phyloP scores from a whole-genome alignment of 2,888 invertebrate genomes.

The Dasysyrphus tricinctus region DNA sequence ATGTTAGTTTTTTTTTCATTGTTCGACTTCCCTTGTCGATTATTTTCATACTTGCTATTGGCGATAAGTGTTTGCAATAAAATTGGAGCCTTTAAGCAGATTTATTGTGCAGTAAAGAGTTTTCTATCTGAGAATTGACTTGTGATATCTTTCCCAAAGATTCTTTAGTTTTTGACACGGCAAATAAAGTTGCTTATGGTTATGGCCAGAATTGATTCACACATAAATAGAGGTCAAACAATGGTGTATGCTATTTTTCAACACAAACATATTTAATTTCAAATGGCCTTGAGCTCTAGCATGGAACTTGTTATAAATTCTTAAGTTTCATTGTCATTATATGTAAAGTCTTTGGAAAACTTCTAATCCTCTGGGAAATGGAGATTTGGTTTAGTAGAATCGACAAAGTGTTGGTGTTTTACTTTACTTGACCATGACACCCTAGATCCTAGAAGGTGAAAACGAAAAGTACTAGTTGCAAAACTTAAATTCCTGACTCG shows the following conservation, averaged over 20 bases:
- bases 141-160: conserved; percentile 8
- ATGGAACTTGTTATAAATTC: too few relatives aligned
- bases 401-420: too few relatives aligned
- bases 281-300: too few relatives aligned
- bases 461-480: not conserved
- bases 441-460: too few relatives aligned
- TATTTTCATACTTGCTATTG: not conserved
- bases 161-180: not conserved
- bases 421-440: too few relatives aligned
- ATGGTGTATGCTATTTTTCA: too few relatives aligned
- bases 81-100: conserved; percentile 3
- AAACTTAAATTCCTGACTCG: not conserved
- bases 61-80: conserved; percentile 13
- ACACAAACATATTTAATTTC: too few relatives aligned
- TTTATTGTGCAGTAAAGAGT: conserved; percentile 19
- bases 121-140: not conserved
- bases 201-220: not conserved
- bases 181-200: not conserved
- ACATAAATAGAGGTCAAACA: not conserved
- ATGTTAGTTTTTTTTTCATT: not conserved
- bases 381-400: too few relatives aligned
- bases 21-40: conserved; percentile 2
- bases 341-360: too few relatives aligned
- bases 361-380: too few relatives aligned
- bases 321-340: too few relatives aligned